Conservation (phyloP, 2,113 vertebrate species). For the Aegithalos caudatus region DNA sequence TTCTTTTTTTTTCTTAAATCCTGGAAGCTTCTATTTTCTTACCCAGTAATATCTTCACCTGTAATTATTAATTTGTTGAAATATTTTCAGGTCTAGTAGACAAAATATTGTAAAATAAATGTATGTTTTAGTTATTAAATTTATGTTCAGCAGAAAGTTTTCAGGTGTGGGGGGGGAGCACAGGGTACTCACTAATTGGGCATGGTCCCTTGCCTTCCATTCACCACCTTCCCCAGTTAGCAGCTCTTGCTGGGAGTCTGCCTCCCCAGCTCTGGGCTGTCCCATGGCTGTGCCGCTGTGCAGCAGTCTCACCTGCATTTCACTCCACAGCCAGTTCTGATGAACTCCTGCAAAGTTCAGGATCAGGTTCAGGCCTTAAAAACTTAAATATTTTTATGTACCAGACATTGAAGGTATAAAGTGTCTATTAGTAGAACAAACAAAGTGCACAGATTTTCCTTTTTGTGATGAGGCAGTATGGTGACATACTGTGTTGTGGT, state of each 20-base stretch:
- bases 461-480: background rate
- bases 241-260: background rate
- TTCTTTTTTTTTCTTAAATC: background rate
- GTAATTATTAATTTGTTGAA: background rate
- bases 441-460: background rate
- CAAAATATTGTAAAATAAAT: background rate
- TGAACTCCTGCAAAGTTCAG: background rate
- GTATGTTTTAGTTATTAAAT: background rate
- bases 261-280: background rate
- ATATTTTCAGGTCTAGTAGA: background rate
- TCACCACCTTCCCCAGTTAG: background rate
- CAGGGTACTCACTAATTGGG: background rate
- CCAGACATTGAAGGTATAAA: background rate
- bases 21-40: background rate
- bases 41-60: background rate
- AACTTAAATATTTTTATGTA: background rate
- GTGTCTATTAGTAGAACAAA: background rate
- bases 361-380: background rate
- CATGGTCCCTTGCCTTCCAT: background rate
- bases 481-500: background rate
- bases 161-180: background rate
- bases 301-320: background rate
- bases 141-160: background rate
- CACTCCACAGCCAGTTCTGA: background rate
- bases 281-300: rapidly evolving